These are phyloP conservation scores for Chiropotes sagulatus DNA, from an alignment of 2,797 vertebrate genomes.

Conservation along the genomic window DNA sequence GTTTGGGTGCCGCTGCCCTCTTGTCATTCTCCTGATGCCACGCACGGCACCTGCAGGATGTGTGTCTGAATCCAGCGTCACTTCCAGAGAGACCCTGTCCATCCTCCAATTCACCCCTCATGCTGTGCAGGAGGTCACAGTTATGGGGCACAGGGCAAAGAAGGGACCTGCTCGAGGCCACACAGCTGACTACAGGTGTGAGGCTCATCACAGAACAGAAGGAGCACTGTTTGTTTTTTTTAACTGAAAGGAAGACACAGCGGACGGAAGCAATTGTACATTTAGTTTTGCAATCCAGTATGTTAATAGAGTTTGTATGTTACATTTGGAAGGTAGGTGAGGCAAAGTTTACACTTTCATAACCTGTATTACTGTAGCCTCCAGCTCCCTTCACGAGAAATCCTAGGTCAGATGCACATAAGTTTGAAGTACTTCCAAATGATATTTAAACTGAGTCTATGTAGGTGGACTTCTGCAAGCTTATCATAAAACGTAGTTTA, in stretches of 20 bases:
- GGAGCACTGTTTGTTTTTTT: too few species aligned
- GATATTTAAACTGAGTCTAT: not conserved
- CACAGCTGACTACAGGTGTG: not conserved
- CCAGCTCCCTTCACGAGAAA: not conserved
- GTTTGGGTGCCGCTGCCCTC: not conserved
- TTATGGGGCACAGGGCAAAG: not conserved
- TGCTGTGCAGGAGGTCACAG: not conserved
- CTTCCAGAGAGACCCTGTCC: not conserved
- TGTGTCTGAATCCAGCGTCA: not conserved
- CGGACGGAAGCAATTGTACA: not conserved
- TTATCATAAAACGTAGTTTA: not conserved
- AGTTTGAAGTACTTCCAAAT: not conserved
- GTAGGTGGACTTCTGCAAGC: not conserved
- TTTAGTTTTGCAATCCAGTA: not conserved
- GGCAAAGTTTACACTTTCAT: not conserved
- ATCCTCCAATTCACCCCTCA: not conserved
- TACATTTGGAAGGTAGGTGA: not conserved
- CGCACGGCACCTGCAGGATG: fast-evolving
- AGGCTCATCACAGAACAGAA: not conserved
- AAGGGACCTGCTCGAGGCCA: not conserved
- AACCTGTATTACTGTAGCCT: not conserved
- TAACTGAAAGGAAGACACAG: not conserved
- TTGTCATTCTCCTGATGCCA: not conserved
- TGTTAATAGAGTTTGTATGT: not conserved
- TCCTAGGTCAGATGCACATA: not conserved